Evolutionary conservation across 2,797 vertebrate species (phyloP).

Genomic region (Nannoperca obscura): DNA sequence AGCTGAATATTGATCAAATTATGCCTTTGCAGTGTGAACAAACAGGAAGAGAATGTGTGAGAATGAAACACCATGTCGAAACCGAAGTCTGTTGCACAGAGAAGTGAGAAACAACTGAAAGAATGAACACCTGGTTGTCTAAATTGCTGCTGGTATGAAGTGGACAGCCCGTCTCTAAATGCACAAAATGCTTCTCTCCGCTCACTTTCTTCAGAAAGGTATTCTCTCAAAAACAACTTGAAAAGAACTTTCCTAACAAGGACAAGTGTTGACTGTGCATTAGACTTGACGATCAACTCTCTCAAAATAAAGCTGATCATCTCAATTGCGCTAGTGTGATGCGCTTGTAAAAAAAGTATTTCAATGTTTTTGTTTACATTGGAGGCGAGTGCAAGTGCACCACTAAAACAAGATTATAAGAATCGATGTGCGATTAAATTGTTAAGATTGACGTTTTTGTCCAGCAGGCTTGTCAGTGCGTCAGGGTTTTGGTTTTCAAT

Average conservation of each 20-base stretch:
- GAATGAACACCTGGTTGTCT: slow-evolving; percentile 56
- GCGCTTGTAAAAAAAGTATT: slow-evolving; percentile 22
- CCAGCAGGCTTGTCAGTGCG: slow-evolving; percentile 33
- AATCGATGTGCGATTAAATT: slow-evolving; percentile 55
- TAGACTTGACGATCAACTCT: slow-evolving; percentile 34
- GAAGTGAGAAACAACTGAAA: slow-evolving; percentile 49
- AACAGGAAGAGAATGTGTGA: slow-evolving; percentile 32
- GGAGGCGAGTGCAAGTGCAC: slow-evolving; percentile 10
- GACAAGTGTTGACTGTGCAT: slow-evolving; percentile 36
- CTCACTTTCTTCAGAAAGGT: slow-evolving; percentile 40
- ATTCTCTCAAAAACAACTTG: slow-evolving; percentile 30
- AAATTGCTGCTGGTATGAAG: slow-evolving; percentile 52
- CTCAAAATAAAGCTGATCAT: slow-evolving; percentile 35
- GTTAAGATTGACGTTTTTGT: slow-evolving; percentile 55
- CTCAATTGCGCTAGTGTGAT: neutral
- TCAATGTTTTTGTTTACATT: slow-evolving; percentile 40
- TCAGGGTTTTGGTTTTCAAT: slow-evolving; percentile 56
- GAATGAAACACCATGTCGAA: slow-evolving; percentile 20
- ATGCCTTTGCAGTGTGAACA: slow-evolving; percentile 27
- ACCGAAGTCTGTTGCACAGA: slow-evolving; percentile 23
- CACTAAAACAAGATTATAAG: slow-evolving; percentile 44
- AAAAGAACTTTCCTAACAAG: slow-evolving; percentile 48
- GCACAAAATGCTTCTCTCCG: slow-evolving; percentile 21
- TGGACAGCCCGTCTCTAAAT: slow-evolving; percentile 33
- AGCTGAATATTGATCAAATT: slow-evolving; percentile 17